These are phyloP conservation scores for Lanistes nyassanus DNA, from an alignment of 1,140 invertebrate species.

Conservation along the genomic window DNA sequence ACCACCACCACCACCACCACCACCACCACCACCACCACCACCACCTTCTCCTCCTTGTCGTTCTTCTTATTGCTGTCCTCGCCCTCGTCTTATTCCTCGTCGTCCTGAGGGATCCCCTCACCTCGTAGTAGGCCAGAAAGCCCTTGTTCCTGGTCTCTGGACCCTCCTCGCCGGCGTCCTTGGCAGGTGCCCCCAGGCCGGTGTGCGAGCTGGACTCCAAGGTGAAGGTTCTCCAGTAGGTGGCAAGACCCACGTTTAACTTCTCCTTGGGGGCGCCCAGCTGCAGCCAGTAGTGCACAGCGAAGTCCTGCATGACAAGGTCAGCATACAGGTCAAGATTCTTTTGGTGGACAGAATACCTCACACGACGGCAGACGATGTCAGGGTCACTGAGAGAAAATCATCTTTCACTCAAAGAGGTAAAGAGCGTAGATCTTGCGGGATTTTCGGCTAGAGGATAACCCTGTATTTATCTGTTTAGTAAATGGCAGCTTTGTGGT, in stretches of 20 bases:
- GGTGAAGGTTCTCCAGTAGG: constrained; percentile 42
- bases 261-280: constrained; percentile 93
- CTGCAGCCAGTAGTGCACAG: constrained; percentile 41
- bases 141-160: constrained; percentile 88
- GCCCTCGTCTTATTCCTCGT: not conserved
- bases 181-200: constrained; percentile 24
- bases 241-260: constrained; percentile 93
- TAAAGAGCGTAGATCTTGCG: not conserved
- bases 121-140: constrained; percentile 92
- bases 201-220: constrained; percentile 23
- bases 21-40: not conserved
- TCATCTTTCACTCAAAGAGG: not conserved
- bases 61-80: constrained; percentile 20
- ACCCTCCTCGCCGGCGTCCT: constrained; percentile 70
- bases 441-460: not conserved
- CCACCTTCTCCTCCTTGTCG: not conserved
- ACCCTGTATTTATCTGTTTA: not conserved
- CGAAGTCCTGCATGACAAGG: constrained; percentile 33
- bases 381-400: not conserved
- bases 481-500: not conserved
- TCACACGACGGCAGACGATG: too few relatives aligned
- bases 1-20: constrained; percentile 10
- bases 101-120: constrained; percentile 43
- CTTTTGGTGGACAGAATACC: too few relatives aligned
- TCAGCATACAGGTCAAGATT: too few relatives aligned